Evolutionary conservation across 2,888 invertebrate species (phyloP).

Genomic region (Bibio marci): DNA sequence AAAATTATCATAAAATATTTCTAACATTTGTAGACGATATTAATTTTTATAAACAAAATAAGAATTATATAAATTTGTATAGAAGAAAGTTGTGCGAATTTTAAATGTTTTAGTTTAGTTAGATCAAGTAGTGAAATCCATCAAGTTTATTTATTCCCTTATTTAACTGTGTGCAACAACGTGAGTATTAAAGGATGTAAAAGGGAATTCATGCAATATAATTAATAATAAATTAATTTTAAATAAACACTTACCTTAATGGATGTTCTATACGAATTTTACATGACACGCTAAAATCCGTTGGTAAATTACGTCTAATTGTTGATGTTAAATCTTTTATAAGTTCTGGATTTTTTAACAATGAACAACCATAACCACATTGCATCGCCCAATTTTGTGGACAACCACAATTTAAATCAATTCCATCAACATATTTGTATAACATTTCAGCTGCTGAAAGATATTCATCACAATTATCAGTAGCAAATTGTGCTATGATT

Average conservation of each 20-base stretch:
- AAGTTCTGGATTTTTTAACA: slow-evolving; percentile 67
- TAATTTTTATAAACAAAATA: too few relatives aligned
- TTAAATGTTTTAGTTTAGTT: too few relatives aligned
- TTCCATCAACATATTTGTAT: slow-evolving; percentile 72
- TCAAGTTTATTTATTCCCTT: too few relatives aligned
- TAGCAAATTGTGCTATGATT: slow-evolving; percentile 87
- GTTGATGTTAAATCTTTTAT: slow-evolving; percentile 65
- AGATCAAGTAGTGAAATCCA: too few relatives aligned
- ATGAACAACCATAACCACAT: slow-evolving; percentile 73
- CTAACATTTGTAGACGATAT: too few relatives aligned
- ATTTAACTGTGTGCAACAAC: too few relatives aligned
- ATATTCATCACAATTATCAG: slow-evolving; percentile 68
- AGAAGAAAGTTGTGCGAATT: too few relatives aligned
- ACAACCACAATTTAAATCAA: slow-evolving; percentile 95
- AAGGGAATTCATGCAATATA: too few relatives aligned
- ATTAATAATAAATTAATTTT: background rate
- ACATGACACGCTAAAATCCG: slow-evolving; percentile 71
- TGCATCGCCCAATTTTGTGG: slow-evolving; percentile 91
- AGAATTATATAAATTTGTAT: too few relatives aligned
- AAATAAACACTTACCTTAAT: background rate
- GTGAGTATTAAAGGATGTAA: too few relatives aligned
- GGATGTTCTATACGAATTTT: slow-evolving; percentile 52
- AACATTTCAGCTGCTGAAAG: slow-evolving; percentile 70
- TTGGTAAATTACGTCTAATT: slow-evolving; percentile 51
- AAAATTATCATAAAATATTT: too few relatives aligned